phyloP scores from a whole-genome alignment of 1,140 invertebrate species.

The Marisa cornuarietis region DNA sequence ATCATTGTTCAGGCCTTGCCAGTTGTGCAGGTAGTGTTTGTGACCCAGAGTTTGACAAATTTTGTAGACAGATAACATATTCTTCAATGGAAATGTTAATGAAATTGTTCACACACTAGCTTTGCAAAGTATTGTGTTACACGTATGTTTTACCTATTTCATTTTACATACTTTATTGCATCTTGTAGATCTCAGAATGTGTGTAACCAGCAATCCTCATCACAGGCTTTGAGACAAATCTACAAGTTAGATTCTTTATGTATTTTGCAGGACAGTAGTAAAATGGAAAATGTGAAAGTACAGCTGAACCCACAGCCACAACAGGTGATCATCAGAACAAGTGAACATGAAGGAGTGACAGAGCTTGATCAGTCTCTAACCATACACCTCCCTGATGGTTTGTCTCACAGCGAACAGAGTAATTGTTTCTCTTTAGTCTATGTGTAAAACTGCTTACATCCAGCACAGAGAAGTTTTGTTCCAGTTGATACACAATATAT shows the following conservation, averaged over 20 bases:
- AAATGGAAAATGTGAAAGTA: conserved; percentile 35
- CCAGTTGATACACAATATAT: too few species aligned
- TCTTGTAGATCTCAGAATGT: background rate
- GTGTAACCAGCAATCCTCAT: background rate
- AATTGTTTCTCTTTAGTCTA: too few species aligned
- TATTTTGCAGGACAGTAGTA: conserved; percentile 3
- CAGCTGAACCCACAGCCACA: conserved; percentile 40
- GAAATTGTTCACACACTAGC: too few species aligned
- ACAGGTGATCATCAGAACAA: conserved; percentile 36
- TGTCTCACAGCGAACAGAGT: conserved; percentile 32
- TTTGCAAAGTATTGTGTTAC: too few species aligned
- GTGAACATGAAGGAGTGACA: conserved; percentile 20
- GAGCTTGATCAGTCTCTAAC: conserved; percentile 13
- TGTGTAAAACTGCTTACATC: too few species aligned
- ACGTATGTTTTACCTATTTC: too few species aligned
- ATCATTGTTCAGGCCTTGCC: conserved; percentile 62
- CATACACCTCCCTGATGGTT: conserved; percentile 33
- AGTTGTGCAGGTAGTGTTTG: conserved; percentile 24
- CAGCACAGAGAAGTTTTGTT: too few species aligned
- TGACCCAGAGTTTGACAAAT: background rate
- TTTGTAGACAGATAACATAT: background rate
- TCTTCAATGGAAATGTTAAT: background rate
- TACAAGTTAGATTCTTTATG: background rate
- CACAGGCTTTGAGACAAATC: background rate
- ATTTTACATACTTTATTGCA: too few species aligned